Percentiles rank a stretch among this genome's conserved stretches.
These are phyloP conservation scores for Neoseiulus cucumeris DNA, from an alignment of 1,140 invertebrate genomes.

Conservation along the genomic window DNA sequence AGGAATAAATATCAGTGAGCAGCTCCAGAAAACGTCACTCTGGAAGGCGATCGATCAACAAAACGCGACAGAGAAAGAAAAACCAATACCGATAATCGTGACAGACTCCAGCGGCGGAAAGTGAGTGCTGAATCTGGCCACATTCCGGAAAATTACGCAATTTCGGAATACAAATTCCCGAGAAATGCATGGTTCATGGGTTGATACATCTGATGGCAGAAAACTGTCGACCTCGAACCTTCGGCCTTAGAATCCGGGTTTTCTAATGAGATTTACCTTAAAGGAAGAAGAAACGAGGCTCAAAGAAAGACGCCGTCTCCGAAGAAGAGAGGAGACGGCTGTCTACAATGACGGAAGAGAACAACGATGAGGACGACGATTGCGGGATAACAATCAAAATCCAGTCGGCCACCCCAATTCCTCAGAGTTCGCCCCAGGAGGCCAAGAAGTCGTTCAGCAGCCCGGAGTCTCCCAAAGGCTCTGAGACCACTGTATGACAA, in stretches of 20 bases:
- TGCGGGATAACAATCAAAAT: constrained; percentile 40
- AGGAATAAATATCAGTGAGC: constrained; percentile 69
- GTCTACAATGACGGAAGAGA: constrained; percentile 39
- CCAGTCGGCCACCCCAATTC: constrained; percentile 25
- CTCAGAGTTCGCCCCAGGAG: constrained; percentile 12
- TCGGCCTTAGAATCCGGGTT: too few relatives aligned
- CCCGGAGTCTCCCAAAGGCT: background rate
- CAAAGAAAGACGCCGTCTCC: constrained; percentile 35
- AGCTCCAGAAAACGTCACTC: constrained; percentile 73
- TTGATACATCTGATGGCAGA: background rate
- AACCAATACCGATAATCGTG: constrained; percentile 14
- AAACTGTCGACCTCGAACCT: background rate
- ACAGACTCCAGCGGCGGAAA: background rate
- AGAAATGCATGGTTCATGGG: background rate
- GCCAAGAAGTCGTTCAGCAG: constrained; percentile 2
- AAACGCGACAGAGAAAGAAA: constrained; percentile 19
- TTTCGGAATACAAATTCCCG: too few relatives aligned
- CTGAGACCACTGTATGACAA: constrained; percentile 11
- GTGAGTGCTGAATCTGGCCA: background rate
- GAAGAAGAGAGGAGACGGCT: constrained; percentile 35
- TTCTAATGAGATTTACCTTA: too few relatives aligned
- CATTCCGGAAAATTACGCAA: too few relatives aligned
- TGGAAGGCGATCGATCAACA: constrained; percentile 72
- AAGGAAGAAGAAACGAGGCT: constrained; percentile 30
- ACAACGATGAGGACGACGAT: constrained; percentile 36